Percentiles rank a stretch among this genome's conserved stretches.
Conservation (phyloP, 2,797 vertebrate species). For the Dicrostonyx torquatus region DNA sequence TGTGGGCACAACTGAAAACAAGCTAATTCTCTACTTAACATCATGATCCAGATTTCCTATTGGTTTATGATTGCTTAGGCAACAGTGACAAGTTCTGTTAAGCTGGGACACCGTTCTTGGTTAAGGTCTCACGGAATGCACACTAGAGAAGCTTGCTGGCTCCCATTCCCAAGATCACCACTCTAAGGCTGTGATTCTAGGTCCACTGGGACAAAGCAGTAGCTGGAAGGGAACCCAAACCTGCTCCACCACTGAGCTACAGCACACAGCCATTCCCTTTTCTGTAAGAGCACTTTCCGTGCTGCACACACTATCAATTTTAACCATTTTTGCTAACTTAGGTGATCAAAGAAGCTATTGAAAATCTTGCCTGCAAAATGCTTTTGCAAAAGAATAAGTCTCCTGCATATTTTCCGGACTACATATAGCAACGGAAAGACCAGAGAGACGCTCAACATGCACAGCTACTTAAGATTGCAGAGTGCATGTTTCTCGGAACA, state of each 20-base stretch:
- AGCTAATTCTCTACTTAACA: not conserved
- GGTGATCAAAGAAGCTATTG: not conserved
- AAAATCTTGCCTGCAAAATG: not conserved
- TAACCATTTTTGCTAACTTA: slow-evolving; percentile 12
- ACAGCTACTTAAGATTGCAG: not conserved
- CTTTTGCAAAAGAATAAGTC: not conserved
- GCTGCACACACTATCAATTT: not conserved
- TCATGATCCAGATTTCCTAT: not conserved
- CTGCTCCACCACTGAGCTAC: not conserved
- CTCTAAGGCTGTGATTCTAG: not conserved
- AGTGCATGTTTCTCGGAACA: not conserved
- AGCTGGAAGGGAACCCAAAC: slow-evolving; percentile 53
- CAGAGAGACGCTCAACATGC: not conserved
- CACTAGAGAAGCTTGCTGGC: too few relatives aligned
- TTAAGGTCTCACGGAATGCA: not conserved
- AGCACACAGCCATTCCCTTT: not conserved
- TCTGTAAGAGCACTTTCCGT: not conserved
- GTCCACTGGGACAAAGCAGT: slow-evolving; percentile 49
- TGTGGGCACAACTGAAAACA: not conserved
- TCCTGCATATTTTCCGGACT: not conserved
- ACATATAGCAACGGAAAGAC: not conserved
- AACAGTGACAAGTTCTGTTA: not conserved
- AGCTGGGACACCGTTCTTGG: not conserved
- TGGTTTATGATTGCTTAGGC: not conserved
- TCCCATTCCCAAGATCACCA: accelerated